Conservation (phyloP, 2,797 vertebrate species). For the Rhinatrema bivittatum region DNA sequence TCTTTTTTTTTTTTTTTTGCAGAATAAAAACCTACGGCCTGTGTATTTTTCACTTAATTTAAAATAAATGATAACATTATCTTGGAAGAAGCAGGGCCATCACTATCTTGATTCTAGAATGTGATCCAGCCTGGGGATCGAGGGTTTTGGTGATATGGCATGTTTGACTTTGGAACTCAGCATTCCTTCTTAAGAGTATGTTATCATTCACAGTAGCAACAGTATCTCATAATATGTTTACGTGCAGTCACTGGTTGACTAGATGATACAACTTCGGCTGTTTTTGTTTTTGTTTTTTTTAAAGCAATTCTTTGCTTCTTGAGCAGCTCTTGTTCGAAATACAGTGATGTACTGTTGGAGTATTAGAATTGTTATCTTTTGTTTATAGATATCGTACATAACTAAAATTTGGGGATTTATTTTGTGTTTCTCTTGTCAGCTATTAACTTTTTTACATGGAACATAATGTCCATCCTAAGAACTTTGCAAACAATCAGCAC, state of each 20-base stretch:
- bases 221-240: constrained; percentile 10
- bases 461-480: constrained; percentile 39
- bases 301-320: constrained; percentile 40
- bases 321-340: constrained; percentile 50
- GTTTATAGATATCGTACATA: constrained; percentile 27
- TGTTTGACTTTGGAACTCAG: too few species aligned
- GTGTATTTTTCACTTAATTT: too few species aligned
- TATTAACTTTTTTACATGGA: constrained; percentile 34
- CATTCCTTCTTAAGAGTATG: too few species aligned
- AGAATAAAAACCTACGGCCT: too few species aligned
- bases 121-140: not conserved
- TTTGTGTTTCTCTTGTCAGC: constrained; percentile 40
- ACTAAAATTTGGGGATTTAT: constrained; percentile 18
- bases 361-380: constrained; percentile 43
- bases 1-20: too few species aligned
- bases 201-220: not conserved
- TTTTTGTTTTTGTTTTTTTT: constrained; percentile 50
- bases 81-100: too few species aligned
- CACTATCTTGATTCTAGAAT: too few species aligned
- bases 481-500: constrained; percentile 49
- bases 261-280: constrained; percentile 29
- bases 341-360: constrained; percentile 33
- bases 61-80: too few species aligned
- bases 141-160: too few species aligned
- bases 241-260: constrained; percentile 19